Conservation (phyloP, 2,113 vertebrate species). For the Phyllopteryx taeniolatus region DNA sequence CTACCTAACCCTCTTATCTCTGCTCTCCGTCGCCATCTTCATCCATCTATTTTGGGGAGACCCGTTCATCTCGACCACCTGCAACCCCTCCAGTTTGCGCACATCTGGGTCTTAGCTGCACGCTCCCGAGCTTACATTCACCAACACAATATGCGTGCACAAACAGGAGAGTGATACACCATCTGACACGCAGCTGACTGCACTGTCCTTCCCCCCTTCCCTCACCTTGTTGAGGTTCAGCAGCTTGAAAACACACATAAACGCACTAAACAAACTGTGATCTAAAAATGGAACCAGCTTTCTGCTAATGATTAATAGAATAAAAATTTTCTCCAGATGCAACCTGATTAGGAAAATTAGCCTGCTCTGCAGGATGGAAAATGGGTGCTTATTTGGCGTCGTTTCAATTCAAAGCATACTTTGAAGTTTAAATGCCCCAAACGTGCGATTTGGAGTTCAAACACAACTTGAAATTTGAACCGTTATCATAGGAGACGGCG, state of each 20-base stretch:
- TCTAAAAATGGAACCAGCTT: slow-evolving; percentile 53
- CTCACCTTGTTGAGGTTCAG: slow-evolving; percentile 27
- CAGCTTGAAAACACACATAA: slow-evolving; percentile 28
- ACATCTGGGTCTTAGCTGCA: slow-evolving; percentile 69
- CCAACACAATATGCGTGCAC: slow-evolving; percentile 24
- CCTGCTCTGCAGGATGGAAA: slow-evolving; percentile 32
- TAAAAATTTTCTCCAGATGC: slow-evolving; percentile 51
- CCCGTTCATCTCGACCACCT: slow-evolving; percentile 69
- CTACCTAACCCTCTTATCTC: slow-evolving; percentile 17
- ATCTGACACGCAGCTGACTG: slow-evolving; percentile 2
- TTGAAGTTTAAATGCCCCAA: not conserved
- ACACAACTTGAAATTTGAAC: not conserved
- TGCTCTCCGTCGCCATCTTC: slow-evolving; percentile 38
- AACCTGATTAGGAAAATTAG: slow-evolving; percentile 54
- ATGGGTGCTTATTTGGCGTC: slow-evolving; percentile 30
- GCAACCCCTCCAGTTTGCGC: slow-evolving; percentile 75
- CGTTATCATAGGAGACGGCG: too few relatives aligned
- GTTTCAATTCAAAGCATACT: slow-evolving; percentile 3
- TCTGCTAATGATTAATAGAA: slow-evolving; percentile 48
- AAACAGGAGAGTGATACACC: not conserved
- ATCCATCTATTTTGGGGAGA: slow-evolving; percentile 65
- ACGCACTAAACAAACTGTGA: slow-evolving; percentile 2
- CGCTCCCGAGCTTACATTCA: slow-evolving; percentile 38
- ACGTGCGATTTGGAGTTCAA: not conserved
- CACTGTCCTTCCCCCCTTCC: slow-evolving; percentile 20